Evolutionary conservation across 1,140 invertebrate species (phyloP), one percentile per base, ranked within the genome.

Genomic region (Neomicropteryx cornuta): DNA sequence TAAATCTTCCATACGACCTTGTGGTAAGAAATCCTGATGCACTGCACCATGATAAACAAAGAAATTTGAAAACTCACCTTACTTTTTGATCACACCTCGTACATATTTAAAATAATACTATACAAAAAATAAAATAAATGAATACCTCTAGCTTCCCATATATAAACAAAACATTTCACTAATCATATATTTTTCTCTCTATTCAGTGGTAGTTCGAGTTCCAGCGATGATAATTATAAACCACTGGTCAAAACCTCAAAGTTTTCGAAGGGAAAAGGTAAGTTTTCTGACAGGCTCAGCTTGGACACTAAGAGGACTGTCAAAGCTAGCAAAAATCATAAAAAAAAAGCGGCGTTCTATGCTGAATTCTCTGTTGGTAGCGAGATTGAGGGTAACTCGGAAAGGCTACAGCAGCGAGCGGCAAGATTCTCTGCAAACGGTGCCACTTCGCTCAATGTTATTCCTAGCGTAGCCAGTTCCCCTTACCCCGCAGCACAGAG

Each of bases 361-460:
- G 75, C 76, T 18, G 76, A 83, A 49, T 79, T 78, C 62, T 68
- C 71, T 51, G 63, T 74, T 36, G 62, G 70, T 37, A 67, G 68
- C 50, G 71, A 74, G 28, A 68, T 77, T 45, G 73, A 79, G 51
- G 79, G 75, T 50, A 74, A 79, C 62, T 76, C 75, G 53, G 80
- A 84, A 55, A 72, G 82, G 53, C 66, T 89, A 41, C 79, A 84
- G 50, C 83, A 87, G 55, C 73, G 93, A 50, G 91, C 90, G 36
- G 89, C 87, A 41, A 70, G 92, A 51, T 97, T 96, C 52, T n/a
- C n/a, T 56, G 63, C 55, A 39, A 58, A 51, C 44, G 42, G 31
- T 47, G 39, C 41, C 49, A 32, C n/a, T n/a, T 21, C 36, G n/a
- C 35, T 16, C 24, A 41, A 24, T 30, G 24, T 31, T 18, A 47